Evolutionary conservation across 2,113 vertebrate genomes (phyloP), one percentile per base, ranked within the genome.

Genomic region (Noctilio leporinus): DNA sequence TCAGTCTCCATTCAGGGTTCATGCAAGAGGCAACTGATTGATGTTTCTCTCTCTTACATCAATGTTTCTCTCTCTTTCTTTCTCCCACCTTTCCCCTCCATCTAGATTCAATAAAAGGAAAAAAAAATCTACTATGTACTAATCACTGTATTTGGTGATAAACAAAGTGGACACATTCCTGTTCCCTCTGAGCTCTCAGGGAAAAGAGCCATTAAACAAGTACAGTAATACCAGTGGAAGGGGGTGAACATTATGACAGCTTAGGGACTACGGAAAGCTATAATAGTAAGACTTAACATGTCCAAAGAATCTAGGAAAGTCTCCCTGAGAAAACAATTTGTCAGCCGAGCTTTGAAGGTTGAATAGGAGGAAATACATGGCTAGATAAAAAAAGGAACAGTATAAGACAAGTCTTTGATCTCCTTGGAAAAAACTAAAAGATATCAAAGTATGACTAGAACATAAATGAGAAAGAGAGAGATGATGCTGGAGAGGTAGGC

Each of bases 381-480:
- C 49, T 38, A 69, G 82, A 92, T 65, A 70, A 62, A 80, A 70
- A 62, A 80, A 95, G 87, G 38, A 69, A 43, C 30, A 30, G 28
- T 70, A 10, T 55, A 53, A 77, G 45, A 76, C 43, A 91, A 93
- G 20, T 76, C 28, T 85, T 83, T 73, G 17, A 76, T 55, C 28
- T 92, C 69, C 33, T 82, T 90, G 38, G 43, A 92, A 75, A 96
- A 22, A 92, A 57, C n/a, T 73, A 26, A 85, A 94, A 78, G 30
- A 64, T 81, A 7, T 53, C 78, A 83, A 83, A 89, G 19, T 86
- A 49, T 91, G n/a, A 86, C 69, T 80, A 2, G 64, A 96, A 75
- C 7, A 45, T 65, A 84, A 86, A 65, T 62, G 38, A 88, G 43
- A 69, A 65, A 38, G 51, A 78, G 47, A 55, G n/a, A 70, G 20